These are phyloP conservation scores for Timema podura DNA, from an alignment of 2,888 invertebrate genomes.

Conservation along the genomic window DNA sequence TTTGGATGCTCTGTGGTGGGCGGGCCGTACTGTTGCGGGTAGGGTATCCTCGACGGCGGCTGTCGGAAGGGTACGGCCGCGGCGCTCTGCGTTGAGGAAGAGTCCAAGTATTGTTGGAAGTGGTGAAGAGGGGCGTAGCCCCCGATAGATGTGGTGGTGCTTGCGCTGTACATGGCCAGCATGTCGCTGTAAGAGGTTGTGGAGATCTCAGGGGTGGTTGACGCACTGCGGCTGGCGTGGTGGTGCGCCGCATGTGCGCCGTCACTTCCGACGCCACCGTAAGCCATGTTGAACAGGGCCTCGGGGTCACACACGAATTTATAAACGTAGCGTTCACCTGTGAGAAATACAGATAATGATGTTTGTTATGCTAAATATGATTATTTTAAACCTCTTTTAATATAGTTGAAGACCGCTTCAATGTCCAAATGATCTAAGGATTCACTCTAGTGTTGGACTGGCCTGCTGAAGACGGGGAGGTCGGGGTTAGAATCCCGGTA, in stretches of 20 bases:
- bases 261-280: slow-evolving; percentile 41
- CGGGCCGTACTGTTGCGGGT: slow-evolving; percentile 24
- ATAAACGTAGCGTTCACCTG: slow-evolving; percentile 93
- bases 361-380: no score
- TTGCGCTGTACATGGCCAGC: slow-evolving; percentile 29
- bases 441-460: no score
- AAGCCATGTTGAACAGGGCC: slow-evolving; percentile 81
- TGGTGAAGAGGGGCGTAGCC: slow-evolving; percentile 24
- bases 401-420: no score
- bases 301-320: slow-evolving; percentile 96
- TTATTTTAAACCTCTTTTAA: no score
- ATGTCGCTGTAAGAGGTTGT: slow-evolving; percentile 27
- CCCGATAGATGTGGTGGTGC: slow-evolving; percentile 17
- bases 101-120: slow-evolving; percentile 29
- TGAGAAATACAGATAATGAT: not conserved
- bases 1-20: slow-evolving; percentile 11
- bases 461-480: no score
- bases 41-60: slow-evolving; percentile 7
- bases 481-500: no score
- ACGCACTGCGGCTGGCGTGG: not conserved
- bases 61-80: slow-evolving; percentile 4
- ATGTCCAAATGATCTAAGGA: no score
- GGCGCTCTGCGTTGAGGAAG: not conserved
- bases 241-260: not conserved
- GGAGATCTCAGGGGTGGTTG: slow-evolving; percentile 7